Evolutionary conservation across 2,888 invertebrate species (phyloP), one percentile per base, ranked within the genome.

Genomic region (Bibio marci): DNA sequence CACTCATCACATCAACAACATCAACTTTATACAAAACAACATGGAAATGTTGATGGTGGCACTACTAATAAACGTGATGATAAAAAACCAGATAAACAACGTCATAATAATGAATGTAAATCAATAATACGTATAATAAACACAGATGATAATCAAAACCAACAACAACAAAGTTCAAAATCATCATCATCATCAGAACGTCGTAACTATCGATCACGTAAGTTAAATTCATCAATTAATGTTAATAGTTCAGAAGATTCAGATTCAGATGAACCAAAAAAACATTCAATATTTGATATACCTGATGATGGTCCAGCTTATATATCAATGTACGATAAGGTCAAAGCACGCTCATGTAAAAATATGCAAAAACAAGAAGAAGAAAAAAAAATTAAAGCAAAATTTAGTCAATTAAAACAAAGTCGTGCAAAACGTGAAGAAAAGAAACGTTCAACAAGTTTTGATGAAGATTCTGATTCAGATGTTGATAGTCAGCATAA

Each of bases 261-360:
- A 3, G 82, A 82, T 58, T 79, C 80, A 7, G 83, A 82, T 54
- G 81, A 80, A 57, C 37, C 28, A 14, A 86, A 85, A 58, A 85
- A 86, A 57, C 87, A 86, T 65, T 88, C 87, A 40, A 87, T 88
- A 52, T 88, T 90, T 58, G 87, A 87, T 55, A 86, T 88, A 41
- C 43, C 43, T 3, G 81, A 83, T 54, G 87, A 87, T 52, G 87
- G 80, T 43, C 88, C 90, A 2, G 77, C 81, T 10, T 91, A 90
- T 55, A 86, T 91, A 43, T 92, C 92, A 10, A 95, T 95, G 94
- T 95, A 95, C 58, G 94, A 94, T 57, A 94, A 94, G 63, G 90
- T 91, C 0, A 91, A 91, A 60, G 90, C 90, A 3, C 73, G 90
- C 30, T 88, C 90, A 18, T 88, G 87, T 51, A 88, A 90, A 60